A percentile compares a stretch with the other conserved stretches of the same genome.
Conservation (phyloP, 2,888 invertebrate species). For the Caenorhabditis uteleia region DNA sequence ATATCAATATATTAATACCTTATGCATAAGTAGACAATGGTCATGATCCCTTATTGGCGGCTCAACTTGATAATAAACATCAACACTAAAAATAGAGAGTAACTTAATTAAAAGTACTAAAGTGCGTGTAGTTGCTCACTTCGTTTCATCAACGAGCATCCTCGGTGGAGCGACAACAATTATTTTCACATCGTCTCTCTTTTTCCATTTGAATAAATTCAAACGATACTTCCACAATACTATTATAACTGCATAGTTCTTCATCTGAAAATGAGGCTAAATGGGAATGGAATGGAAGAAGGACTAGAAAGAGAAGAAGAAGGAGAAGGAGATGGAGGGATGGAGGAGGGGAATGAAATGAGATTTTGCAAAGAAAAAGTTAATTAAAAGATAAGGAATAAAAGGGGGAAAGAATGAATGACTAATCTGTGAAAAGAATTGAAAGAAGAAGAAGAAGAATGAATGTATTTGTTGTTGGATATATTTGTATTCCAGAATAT, state of each 20-base stretch:
- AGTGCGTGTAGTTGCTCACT: conserved; percentile 30
- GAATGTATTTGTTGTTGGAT: too few relatives aligned
- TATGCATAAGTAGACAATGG: conserved; percentile 55
- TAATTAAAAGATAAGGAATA: conserved; percentile 22
- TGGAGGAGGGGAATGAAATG: conserved; percentile 11
- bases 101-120: not conserved
- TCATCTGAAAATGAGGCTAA: not conserved
- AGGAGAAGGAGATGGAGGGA: not conserved
- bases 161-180: conserved; percentile 59
- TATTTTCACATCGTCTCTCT: conserved; percentile 27
- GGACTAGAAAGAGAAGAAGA: not conserved
- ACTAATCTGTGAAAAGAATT: conserved; percentile 21
- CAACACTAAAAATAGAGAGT: conserved; percentile 47
- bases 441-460: conserved; percentile 7
- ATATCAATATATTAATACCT: too few relatives aligned
- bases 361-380: too few relatives aligned
- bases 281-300: not conserved
- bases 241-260: conserved; percentile 41
- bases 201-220: conserved; percentile 41
- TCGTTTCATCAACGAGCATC: conserved; percentile 54
- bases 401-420: conserved; percentile 7
- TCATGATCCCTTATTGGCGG: conserved; percentile 60
- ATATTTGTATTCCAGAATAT: too few relatives aligned
- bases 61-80: conserved; percentile 62
- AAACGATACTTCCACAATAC: conserved; percentile 61